Percentiles rank a stretch among this genome's conserved stretches.
phyloP scores from a whole-genome alignment of 2,113 vertebrate genomes.

The Chionis minor region DNA sequence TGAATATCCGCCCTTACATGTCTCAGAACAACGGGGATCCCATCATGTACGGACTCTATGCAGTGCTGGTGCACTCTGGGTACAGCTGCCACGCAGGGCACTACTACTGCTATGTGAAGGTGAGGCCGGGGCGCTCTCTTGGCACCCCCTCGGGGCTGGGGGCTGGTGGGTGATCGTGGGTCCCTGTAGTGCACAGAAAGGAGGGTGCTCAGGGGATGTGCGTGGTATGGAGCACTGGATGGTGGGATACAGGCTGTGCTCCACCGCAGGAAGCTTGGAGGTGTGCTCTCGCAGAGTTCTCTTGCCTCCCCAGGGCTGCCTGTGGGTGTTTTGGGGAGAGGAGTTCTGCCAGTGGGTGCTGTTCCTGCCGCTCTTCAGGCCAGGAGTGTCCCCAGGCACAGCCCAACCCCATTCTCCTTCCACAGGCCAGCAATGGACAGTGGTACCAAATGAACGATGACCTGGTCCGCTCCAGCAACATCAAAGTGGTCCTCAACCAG shows the following conservation, averaged over 20 bases:
- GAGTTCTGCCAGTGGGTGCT: fast-evolving
- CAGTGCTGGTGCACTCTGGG: conserved; percentile 94
- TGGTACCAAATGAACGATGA: conserved; percentile 99
- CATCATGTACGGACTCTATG: conserved; percentile 88
- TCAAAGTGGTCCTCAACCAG: conserved; percentile 96
- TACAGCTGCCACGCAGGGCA: conserved; percentile 94
- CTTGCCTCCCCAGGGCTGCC: background rate
- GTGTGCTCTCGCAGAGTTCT: background rate
- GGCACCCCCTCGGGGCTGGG: background rate
- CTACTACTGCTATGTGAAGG: conserved; percentile 98
- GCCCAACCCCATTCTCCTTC: fast-evolving
- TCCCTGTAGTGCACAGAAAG: background rate
- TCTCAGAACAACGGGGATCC: conserved; percentile 87
- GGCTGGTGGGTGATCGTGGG: background rate
- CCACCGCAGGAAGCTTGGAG: fast-evolving
- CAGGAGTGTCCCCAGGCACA: background rate
- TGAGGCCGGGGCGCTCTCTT: background rate
- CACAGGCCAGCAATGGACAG: conserved; percentile 92
- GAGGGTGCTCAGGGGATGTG: background rate
- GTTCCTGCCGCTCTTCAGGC: background rate
- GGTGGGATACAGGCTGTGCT: background rate
- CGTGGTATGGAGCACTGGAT: background rate
- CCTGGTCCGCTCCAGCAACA: conserved; percentile 88
- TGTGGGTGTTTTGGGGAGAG: background rate
- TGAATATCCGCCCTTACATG: conserved; percentile 94